phyloP scores from a whole-genome alignment of 1,140 invertebrate genomes.

The Planococcus citri region DNA sequence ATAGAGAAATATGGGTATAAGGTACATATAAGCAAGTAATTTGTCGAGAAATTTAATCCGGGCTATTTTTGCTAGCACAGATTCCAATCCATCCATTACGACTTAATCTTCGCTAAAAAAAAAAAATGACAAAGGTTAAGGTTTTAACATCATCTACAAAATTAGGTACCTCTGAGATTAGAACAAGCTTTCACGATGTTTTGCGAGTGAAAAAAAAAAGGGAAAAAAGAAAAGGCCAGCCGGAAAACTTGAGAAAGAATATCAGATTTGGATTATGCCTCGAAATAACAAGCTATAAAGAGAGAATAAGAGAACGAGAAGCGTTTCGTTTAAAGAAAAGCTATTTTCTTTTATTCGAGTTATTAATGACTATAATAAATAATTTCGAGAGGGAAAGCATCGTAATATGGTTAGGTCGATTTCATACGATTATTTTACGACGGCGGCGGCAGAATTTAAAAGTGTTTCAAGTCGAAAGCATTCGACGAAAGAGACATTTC shows the following conservation, averaged over 20 bases:
- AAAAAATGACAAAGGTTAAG: neutral
- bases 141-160: neutral
- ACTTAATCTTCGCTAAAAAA: neutral
- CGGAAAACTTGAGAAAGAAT: neutral
- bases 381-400: neutral
- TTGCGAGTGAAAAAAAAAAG: neutral
- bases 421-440: neutral
- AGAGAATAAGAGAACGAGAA: neutral
- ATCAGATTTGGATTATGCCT: neutral
- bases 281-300: neutral
- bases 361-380: conserved; percentile 4
- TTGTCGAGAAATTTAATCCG: neutral
- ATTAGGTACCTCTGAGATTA: neutral
- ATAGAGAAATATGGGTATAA: no score
- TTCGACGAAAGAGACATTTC: neutral
- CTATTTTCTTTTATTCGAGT: neutral
- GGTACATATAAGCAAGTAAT: no score
- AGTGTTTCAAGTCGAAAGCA: neutral
- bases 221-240: no score
- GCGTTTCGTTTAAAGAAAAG: neutral
- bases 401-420: neutral
- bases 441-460: neutral
- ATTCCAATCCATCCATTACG: neutral
- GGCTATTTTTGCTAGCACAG: neutral
- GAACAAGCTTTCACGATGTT: conserved; percentile 2